Percentiles rank a stretch among this genome's conserved stretches.
Evolutionary conservation across 2,888 invertebrate species (phyloP).

Genomic region (Brachylomia viminalis): DNA sequence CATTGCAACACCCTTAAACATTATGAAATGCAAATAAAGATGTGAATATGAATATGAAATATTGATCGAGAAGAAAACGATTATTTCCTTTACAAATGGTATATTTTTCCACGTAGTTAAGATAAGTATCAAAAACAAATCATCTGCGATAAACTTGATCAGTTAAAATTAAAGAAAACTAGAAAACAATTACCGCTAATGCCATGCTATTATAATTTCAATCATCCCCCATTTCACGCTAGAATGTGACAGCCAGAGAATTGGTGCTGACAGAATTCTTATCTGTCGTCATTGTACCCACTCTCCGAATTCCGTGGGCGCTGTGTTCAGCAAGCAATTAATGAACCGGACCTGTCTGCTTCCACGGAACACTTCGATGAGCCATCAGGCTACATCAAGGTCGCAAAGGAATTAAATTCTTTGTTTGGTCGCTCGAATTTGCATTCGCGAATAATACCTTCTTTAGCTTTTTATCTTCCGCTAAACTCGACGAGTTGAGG

Average conservation of each 20-base stretch:
- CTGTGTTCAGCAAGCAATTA: conserved; percentile 58
- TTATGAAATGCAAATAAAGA: too few relatives aligned
- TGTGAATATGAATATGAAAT: too few relatives aligned
- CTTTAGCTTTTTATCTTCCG: conserved; percentile 52
- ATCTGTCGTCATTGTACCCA: conserved; percentile 52
- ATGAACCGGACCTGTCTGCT: conserved; percentile 61
- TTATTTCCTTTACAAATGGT: neutral
- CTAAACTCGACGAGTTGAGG: conserved; percentile 5
- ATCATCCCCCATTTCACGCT: conserved; percentile 26
- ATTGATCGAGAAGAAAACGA: neutral
- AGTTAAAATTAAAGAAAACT: neutral
- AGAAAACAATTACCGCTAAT: neutral
- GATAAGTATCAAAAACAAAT: neutral
- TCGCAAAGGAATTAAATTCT: conserved; percentile 53
- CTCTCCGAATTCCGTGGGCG: conserved; percentile 57
- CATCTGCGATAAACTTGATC: neutral
- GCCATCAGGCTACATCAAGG: conserved; percentile 61
- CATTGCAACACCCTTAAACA: too few relatives aligned
- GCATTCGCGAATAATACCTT: conserved; percentile 48
- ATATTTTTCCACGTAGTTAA: too few relatives aligned
- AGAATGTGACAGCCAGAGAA: conserved; percentile 41
- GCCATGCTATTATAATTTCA: conserved; percentile 12
- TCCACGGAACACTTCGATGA: conserved; percentile 54
- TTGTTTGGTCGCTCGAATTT: conserved; percentile 65
- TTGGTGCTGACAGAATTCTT: conserved; percentile 40